A percentile compares a stretch with the other conserved stretches of the same genome.
phyloP scores from a whole-genome alignment of 2,797 vertebrate genomes.

The Centropyge bicolor region DNA sequence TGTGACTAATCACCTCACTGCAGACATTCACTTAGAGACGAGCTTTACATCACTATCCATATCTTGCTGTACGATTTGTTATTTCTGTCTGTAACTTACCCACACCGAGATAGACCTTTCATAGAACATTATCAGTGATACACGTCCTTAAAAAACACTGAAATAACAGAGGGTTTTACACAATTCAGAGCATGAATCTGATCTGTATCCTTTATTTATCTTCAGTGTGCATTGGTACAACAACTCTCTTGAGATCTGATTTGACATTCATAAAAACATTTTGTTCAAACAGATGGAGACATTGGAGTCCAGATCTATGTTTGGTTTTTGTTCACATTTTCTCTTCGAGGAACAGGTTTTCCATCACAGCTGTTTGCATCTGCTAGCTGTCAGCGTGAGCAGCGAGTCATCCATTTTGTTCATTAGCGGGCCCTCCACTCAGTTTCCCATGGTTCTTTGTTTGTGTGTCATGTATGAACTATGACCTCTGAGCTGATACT shows the following conservation, averaged over 20 bases:
- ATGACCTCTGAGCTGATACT: conserved; percentile 76
- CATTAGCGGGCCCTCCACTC: conserved; percentile 74
- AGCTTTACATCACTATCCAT: not conserved
- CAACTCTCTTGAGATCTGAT: not conserved
- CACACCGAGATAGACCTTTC: not conserved
- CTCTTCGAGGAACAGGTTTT: conserved; percentile 58
- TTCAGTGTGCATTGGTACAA: conserved; percentile 31
- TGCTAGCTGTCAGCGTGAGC: conserved; percentile 61
- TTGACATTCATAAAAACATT: conserved; percentile 16
- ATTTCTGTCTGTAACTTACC: not conserved
- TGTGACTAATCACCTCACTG: not conserved
- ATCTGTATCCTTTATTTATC: conserved; percentile 54
- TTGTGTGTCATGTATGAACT: conserved; percentile 80
- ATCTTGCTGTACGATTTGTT: not conserved
- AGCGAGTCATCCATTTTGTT: conserved; percentile 70
- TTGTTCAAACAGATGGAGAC: conserved; percentile 12
- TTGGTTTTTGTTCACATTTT: conserved; percentile 29
- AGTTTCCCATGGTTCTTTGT: conserved; percentile 82
- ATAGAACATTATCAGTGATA: not conserved
- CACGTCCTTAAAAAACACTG: not conserved
- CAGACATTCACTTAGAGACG: not conserved
- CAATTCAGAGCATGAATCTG: conserved; percentile 21
- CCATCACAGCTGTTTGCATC: conserved; percentile 46
- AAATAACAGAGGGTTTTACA: not conserved
- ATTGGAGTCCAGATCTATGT: conserved; percentile 19